Base-by-base conservation (phyloP, 2,113 vertebrate genomes). In the Anser brachyrhynchus region DNA sequence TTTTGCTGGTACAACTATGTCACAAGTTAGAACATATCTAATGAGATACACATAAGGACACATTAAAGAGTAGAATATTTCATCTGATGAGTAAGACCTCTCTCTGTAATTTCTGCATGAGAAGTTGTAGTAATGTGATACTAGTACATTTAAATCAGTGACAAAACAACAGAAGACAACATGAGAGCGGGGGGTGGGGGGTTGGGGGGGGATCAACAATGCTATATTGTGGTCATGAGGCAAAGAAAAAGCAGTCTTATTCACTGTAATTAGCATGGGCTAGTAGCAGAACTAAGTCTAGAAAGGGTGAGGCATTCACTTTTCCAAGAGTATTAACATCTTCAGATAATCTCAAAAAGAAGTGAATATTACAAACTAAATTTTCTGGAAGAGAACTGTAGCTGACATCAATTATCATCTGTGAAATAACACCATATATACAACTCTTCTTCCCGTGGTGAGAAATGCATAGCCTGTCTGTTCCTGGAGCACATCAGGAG, bases 401-500 rank as follows among this genome's bases (percentile, higher is more conserved):
- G 17, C 39, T 87, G 62, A 66, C 39, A 74, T 49, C 44, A 61
- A 21, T 71, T 71, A 61, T 12, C 49, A 49, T 41, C 28, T 87
- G 15, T 64, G 67, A 64, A 39, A 22, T 44, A 39, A 80, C 46
- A 31, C 5, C 6, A 33, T 13, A 20, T 9, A 55, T 15, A 37
- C 5, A 37, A 52, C 26, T 54, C 23, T 51, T 67, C 41, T n/a
- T 67, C 23, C 52, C 41, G 10, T 62, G 41, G 15, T 35, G 43
- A 67, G 35, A 73, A 76, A 44, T 64, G 26, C 49, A 39, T 59
- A 65, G 44, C n/a, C 37, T 73, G 10, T n/a, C 59, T 69, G 46
- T 33, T 62, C 0, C 0, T 54, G n/a, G 14, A 62, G 51, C 29
- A 46, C 0, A 0, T 13, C 37, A 73, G 33, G 26, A 26, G 44